Evolutionary conservation across 2,113 vertebrate genomes (phyloP), one percentile per base, ranked within the genome.

Genomic region (Petromus typicus): DNA sequence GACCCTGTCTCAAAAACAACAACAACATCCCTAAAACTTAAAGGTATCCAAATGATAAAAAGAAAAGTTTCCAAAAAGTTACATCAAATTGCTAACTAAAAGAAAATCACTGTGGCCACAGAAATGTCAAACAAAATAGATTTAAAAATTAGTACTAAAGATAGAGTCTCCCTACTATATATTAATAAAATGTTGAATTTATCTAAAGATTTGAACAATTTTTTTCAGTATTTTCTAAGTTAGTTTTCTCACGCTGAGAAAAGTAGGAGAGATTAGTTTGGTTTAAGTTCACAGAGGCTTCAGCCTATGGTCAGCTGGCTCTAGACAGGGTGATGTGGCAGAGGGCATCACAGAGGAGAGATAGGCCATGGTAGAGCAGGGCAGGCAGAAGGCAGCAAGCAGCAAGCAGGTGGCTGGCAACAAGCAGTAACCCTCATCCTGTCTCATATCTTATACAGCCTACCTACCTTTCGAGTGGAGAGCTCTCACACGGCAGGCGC

Each of bases 151-250:
- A 88, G 88, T 64, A 22, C 32, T 83, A 63, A 89, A 61, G 16
- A 9, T 67, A 91, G 30, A 54, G 51, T 45, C 25, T 81, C 34
- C 56, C 34, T 83, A 45, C 67, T n/a, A 37, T 34, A 91, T 17
- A 59, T 32, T 59, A 82, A 76, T 27, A 83, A 78, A 94, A 63
- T 73, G 63, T 51, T 84, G 56, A 43, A 34, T 91, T 86, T 91
- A 56, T 56, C 48, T 87, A 37, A 73, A 23, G 16, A 51, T 30
- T 76, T 64, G 37, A 66, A 79, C 48, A 7, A 7, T 54, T 13
- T 40, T 37, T 51, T 54, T 40, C 76, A 34, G 37, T n/a, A 23
- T 2, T 54, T 16, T 18, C 18, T 69, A 37, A 37, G n/a, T 37
- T 73, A 43, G 23, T 73, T 61, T 45, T 43, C 40, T 73, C 11